phyloP scores from a whole-genome alignment of 2,797 vertebrate genomes.

The Anabas testudineus region DNA sequence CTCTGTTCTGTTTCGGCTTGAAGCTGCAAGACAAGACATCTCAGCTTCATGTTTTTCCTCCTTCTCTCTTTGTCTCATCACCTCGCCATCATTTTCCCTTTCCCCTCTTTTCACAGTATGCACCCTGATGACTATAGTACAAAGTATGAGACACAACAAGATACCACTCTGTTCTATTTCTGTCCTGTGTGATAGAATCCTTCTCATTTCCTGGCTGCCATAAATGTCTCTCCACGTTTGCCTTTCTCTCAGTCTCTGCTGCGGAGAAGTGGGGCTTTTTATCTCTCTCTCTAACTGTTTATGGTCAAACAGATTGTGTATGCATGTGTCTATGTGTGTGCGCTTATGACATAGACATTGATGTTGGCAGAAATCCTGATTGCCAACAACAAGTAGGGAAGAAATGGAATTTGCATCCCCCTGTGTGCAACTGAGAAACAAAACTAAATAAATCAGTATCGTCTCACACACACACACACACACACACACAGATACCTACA shows the following conservation, averaged over 20 bases:
- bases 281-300: conserved; percentile 13
- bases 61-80: neutral
- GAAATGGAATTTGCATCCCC: conserved; percentile 25
- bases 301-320: conserved; percentile 10
- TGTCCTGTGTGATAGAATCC: conserved; percentile 28
- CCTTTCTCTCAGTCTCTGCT: conserved; percentile 18
- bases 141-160: conserved; percentile 46
- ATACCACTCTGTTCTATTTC: conserved; percentile 44
- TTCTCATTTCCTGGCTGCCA: conserved; percentile 54
- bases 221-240: conserved; percentile 41
- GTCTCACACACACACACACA: conserved; percentile 5
- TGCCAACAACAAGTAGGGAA: conserved; percentile 9
- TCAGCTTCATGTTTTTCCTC: neutral
- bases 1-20: conserved; percentile 19
- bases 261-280: conserved; percentile 27
- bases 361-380: conserved; percentile 48
- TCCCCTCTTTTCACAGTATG: neutral
- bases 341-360: conserved; percentile 2
- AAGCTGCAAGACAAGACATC: conserved; percentile 30
- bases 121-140: conserved; percentile 15
- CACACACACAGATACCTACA: neutral
- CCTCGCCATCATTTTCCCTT: neutral
- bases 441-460: conserved; percentile 16
- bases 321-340: neutral
- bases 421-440: conserved; percentile 21